Conservation (phyloP, 2,113 vertebrate species). For the Panurus biarmicus region DNA sequence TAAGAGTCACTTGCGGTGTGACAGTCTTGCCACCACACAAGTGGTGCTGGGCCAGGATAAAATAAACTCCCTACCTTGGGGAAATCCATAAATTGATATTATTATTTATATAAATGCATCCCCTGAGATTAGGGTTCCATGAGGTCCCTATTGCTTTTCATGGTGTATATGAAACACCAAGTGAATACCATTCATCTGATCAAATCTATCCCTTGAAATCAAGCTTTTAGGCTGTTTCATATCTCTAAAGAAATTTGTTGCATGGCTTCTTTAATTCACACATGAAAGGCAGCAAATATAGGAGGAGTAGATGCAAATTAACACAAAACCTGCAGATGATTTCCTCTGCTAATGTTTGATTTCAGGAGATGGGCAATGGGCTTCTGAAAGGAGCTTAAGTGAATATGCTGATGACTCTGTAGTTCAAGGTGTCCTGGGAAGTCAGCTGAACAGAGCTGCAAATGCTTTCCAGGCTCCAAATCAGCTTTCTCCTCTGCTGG, state of each 20-base stretch:
- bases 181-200: background rate
- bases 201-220: background rate
- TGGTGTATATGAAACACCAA: background rate
- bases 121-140: background rate
- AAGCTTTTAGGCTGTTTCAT: background rate
- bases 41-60: background rate
- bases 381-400: conserved; percentile 40
- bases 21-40: background rate
- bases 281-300: background rate
- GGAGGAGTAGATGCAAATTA: background rate
- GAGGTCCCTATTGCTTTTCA: background rate
- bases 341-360: background rate
- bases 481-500: background rate
- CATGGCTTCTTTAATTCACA: background rate
- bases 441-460: background rate
- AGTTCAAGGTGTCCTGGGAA: background rate
- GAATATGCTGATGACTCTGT: background rate
- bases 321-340: background rate
- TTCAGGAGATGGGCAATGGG: conserved; percentile 62
- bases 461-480: background rate
- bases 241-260: background rate
- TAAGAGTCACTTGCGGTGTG: background rate
- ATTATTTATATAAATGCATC: background rate
- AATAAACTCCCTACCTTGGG: background rate
- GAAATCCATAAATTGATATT: background rate